A percentile compares a stretch with the other conserved stretches of the same genome.
phyloP scores from a whole-genome alignment of 2,113 vertebrate genomes.

The Cichladusa arquata region DNA sequence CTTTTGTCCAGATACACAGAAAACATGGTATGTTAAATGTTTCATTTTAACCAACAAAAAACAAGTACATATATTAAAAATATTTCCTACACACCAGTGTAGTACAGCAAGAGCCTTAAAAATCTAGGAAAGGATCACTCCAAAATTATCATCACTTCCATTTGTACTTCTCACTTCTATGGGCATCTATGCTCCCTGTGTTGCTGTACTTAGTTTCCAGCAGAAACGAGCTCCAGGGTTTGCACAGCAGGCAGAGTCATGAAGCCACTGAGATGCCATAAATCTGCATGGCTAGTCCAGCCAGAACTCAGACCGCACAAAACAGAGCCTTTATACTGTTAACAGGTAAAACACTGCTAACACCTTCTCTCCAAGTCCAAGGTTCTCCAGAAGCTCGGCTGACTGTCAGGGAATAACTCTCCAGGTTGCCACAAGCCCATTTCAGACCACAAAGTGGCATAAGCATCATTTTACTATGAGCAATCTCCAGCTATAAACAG shows the following conservation, averaged over 20 bases:
- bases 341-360: neutral
- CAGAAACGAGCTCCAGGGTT: neutral
- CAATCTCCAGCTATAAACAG: neutral
- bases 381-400: neutral
- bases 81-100: neutral
- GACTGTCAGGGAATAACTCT: neutral
- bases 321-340: fast-evolving
- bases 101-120: neutral
- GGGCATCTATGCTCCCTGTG: neutral
- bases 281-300: neutral
- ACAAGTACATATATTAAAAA: neutral
- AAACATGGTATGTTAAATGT: neutral
- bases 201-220: neutral
- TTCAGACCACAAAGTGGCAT: neutral
- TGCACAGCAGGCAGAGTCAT: neutral
- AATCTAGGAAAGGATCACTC: neutral
- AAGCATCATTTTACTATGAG: neutral
- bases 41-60: neutral
- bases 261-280: neutral
- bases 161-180: neutral
- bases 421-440: fast-evolving
- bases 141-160: neutral
- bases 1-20: neutral
- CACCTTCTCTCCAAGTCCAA: neutral
- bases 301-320: neutral